Evolutionary conservation across 37 sponge, comb jelly and placozoan genomes (phyloP).

Genomic region (Ianthella basta): DNA sequence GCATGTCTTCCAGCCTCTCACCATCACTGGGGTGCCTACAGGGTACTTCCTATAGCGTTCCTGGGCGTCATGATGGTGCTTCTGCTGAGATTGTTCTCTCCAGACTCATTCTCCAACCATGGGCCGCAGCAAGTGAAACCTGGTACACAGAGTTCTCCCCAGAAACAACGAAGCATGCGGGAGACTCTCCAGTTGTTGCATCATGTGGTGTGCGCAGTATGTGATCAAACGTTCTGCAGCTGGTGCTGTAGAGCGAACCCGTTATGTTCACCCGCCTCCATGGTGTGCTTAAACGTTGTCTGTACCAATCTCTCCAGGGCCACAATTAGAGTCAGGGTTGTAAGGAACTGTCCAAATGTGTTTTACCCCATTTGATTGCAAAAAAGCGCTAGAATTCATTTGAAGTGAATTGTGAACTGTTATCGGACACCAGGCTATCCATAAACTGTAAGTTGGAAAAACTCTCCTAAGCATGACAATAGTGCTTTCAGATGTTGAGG

Average conservation of each 20-base stretch:
- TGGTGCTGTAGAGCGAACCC: too few species aligned
- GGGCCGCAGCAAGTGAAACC: too few species aligned
- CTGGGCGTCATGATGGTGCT: conserved; percentile 5
- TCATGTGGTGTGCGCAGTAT: too few species aligned
- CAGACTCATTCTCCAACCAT: background rate
- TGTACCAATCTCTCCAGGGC: background rate
- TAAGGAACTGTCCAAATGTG: background rate
- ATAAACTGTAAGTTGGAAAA: background rate
- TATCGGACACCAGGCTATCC: conserved; percentile 3
- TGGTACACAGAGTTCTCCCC: too few species aligned
- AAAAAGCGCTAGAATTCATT: background rate
- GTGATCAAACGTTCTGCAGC: too few species aligned
- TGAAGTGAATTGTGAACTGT: background rate
- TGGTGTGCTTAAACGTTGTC: background rate
- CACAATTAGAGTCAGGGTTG: background rate
- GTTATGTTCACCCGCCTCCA: background rate
- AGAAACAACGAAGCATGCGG: too few species aligned
- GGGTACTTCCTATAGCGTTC: background rate
- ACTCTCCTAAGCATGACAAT: background rate
- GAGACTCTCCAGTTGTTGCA: too few species aligned
- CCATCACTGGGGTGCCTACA: conserved; percentile 5
- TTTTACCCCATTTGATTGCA: background rate
- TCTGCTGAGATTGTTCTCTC: conserved; percentile 6
- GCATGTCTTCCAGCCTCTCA: background rate
- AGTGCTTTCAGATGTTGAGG: background rate